Conservation (phyloP, 2,888 invertebrate genomes). For the Junonia oenone region DNA sequence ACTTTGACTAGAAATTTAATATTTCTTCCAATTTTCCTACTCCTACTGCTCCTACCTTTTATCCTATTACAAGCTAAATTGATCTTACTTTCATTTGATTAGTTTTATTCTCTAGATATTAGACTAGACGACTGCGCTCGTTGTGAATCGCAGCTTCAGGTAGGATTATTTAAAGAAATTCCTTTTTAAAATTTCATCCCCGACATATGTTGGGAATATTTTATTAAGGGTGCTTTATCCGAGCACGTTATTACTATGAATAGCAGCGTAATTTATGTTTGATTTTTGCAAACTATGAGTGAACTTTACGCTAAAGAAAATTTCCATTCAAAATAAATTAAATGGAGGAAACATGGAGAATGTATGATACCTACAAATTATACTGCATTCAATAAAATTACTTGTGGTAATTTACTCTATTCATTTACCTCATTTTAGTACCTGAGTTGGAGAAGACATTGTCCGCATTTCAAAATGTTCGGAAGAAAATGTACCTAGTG, state of each 20-base stretch:
- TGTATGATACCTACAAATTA: too few relatives aligned
- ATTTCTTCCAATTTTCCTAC: constrained; percentile 33
- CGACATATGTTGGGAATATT: constrained; percentile 10
- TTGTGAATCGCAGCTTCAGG: constrained; percentile 15
- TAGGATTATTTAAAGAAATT: constrained; percentile 14
- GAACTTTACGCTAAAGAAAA: neutral
- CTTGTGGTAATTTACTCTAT: too few relatives aligned
- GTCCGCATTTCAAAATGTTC: too few relatives aligned
- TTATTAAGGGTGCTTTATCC: constrained; percentile 5
- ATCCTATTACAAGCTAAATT: constrained; percentile 25
- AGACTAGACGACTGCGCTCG: constrained; percentile 17
- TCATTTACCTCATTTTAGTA: too few relatives aligned
- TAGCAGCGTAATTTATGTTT: neutral
- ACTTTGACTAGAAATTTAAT: constrained; percentile 32
- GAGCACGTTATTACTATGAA: neutral
- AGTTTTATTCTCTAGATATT: constrained; percentile 23
- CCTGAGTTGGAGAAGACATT: too few relatives aligned
- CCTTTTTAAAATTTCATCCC: constrained; percentile 11
- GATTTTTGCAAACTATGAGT: neutral
- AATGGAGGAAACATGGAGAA: too few relatives aligned
- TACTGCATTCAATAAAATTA: too few relatives aligned
- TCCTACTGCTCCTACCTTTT: constrained; percentile 14
- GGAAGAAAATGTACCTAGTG: too few relatives aligned
- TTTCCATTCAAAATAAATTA: too few relatives aligned
- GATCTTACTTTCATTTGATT: constrained; percentile 26